phyloP scores from a whole-genome alignment of 2,113 vertebrate species.

The Aix galericulata region DNA sequence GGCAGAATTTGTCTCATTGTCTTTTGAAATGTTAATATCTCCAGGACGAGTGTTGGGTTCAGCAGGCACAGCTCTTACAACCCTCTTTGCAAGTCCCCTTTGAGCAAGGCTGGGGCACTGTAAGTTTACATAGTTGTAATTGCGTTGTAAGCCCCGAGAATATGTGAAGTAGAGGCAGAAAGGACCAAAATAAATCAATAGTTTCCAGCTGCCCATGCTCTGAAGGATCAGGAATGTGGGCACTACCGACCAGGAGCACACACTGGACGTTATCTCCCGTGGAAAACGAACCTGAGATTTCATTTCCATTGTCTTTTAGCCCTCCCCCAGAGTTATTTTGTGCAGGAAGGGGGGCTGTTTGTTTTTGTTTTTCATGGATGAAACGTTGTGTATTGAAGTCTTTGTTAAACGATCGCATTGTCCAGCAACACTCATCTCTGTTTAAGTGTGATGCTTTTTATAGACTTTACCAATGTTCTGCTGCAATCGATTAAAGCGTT shows the following conservation, averaged over 20 bases:
- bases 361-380: slow-evolving; percentile 6
- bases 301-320: not conserved
- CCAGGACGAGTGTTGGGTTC: slow-evolving; percentile 55
- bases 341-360: slow-evolving; percentile 9
- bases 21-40: slow-evolving; percentile 83
- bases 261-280: slow-evolving; percentile 23
- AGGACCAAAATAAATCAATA: slow-evolving; percentile 44
- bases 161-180: not conserved
- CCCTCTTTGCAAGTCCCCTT: slow-evolving; percentile 31
- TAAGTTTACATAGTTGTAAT: slow-evolving; percentile 14
- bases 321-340: not conserved
- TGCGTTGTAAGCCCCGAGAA: not conserved
- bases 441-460: slow-evolving; percentile 70
- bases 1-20: slow-evolving; percentile 67
- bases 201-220: slow-evolving; percentile 47
- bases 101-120: slow-evolving; percentile 32
- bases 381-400: slow-evolving; percentile 44
- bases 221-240: not conserved
- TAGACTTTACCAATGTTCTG: slow-evolving; percentile 70
- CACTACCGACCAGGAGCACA: not conserved
- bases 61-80: slow-evolving; percentile 43
- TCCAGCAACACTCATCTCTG: slow-evolving; percentile 65
- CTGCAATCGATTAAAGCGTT: slow-evolving; percentile 80
- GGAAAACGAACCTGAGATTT: slow-evolving; percentile 43
- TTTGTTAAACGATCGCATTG: slow-evolving; percentile 71